Evolutionary conservation across 2,888 invertebrate genomes (phyloP), one percentile per base, ranked within the genome.

Genomic region (Drosophila lacicola): DNA sequence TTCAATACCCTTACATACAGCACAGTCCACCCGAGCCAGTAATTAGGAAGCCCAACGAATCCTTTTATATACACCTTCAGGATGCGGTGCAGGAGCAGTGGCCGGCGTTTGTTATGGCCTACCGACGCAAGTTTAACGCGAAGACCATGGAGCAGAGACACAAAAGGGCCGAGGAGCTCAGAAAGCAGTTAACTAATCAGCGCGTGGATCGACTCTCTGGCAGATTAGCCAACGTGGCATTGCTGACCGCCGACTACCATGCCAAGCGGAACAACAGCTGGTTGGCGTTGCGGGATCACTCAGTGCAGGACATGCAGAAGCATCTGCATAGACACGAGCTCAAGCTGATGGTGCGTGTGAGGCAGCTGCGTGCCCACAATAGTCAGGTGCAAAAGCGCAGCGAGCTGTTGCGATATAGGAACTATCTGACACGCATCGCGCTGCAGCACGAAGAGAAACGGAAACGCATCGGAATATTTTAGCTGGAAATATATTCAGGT

Each of bases 391-490:
- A 47, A 8, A 25, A 37, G 3, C 61, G 58, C 2, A 44, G 37
- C 2, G 49, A 66, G 10, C 13, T 74, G 1, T 4, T 67, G 14
- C 50, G 47, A 9, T 74, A 62, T 14, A 19, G 58, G 0, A 58
- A 46, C 21, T 74, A 78, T 42, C 42, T 76, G 19, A 46, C 36
- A 0, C 13, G 29, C 4, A 54, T 76, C 14, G 74, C 70, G 0
- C 29, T 11, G 5, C 41, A 58, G 11, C 55, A 78, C 4, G 55
- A 50, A n/a, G 55, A 61, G 39, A 45, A 41, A n/a, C 60, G 37
- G 17, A 78, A 63, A 9, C 55, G 70, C 0, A 65, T 14, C 11
- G 33, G 79, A 8, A 65, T 65, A 19, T 76, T 78, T 41, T 76
- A 65, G 74, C 39, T 8, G 54, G n/a, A n/a, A 44, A 29, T 50